Evolutionary conservation across 2,113 vertebrate genomes (phyloP).

Genomic region (Ascaphus truei): DNA sequence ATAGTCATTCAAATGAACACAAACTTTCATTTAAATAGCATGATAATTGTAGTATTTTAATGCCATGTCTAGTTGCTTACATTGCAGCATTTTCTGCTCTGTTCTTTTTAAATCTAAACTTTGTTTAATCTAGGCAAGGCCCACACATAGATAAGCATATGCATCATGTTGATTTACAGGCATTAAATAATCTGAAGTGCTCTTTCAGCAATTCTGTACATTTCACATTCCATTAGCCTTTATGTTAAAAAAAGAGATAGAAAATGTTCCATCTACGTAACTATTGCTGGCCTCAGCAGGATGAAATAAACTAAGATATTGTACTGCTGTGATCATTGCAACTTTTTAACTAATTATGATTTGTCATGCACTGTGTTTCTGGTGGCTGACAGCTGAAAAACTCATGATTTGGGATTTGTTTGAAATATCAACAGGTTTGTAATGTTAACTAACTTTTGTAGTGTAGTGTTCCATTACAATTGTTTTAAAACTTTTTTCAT

Average conservation of each 20-base stretch:
- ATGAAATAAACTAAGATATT: slow-evolving; percentile 27
- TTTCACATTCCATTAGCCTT: slow-evolving; percentile 37
- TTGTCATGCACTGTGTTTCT: slow-evolving; percentile 6
- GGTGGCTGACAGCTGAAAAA: neutral
- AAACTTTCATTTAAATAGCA: no score
- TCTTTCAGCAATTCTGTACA: slow-evolving; percentile 29
- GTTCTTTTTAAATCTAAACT: no score
- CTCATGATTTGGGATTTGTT: neutral
- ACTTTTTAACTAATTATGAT: slow-evolving; percentile 29
- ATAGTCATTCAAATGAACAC: no score
- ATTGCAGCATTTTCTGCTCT: neutral
- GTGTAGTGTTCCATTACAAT: no score
- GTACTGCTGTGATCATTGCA: slow-evolving; percentile 29
- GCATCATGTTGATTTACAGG: slow-evolving; percentile 34
- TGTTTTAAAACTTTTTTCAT: no score
- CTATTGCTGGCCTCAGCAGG: slow-evolving; percentile 34
- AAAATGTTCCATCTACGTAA: slow-evolving; percentile 34
- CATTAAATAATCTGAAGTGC: slow-evolving; percentile 28
- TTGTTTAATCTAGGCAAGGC: slow-evolving; percentile 9
- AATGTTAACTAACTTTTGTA: neutral
- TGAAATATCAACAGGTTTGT: neutral
- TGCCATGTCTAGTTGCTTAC: neutral
- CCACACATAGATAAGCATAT: slow-evolving; percentile 15
- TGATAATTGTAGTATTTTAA: no score
- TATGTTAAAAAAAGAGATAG: slow-evolving; percentile 35